Evolutionary conservation across 2,113 vertebrate species (phyloP), one percentile per base, ranked within the genome.

Genomic region (Gulo gulo): DNA sequence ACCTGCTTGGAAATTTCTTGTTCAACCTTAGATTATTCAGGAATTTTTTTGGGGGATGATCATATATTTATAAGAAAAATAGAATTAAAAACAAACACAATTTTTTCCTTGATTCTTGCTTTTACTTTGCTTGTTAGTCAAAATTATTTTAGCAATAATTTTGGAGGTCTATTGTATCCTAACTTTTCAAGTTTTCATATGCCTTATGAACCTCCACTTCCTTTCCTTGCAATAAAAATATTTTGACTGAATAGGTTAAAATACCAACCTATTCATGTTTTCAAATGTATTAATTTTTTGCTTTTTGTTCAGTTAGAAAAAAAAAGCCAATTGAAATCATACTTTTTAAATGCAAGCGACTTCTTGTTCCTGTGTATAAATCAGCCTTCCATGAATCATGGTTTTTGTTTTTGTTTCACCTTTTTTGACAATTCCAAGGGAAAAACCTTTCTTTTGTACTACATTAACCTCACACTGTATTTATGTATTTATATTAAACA

Each of bases 401-500:
- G 55, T 76, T 26, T 14, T 57, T 94, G 21, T 82, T 16, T 57
- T 73, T 24, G 73, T 31, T 74, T 16, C 13, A 45, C 9, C 52
- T 97, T 57, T 67, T 71, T 94, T 98, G 63, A 80, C 61, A 18
- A 96, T 95, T 94, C 84, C 45, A 96, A 80, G 85, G 65, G 42
- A 94, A 96, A 89, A 94, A 11, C 21, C 45, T 94, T 97, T 98
- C 73, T 86, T 97, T 98, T 97, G 90, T 79, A 57, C n/a, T 65
- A 81, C 71, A 93, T 97, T 83, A 98, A 94, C 86, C 47, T 96
- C 59, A 47, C 76, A 95, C 88, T 97, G 3, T 98, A 96, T 98
- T 98, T 98, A 55, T 97, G 3, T 98, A 96, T 98, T 98, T 98
- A 50, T 97, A 76, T 98, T 97, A 97, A 98, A 95, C 84, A 98